Base-by-base conservation (phyloP, 2,113 vertebrate species). In the Pelusios castaneus region DNA sequence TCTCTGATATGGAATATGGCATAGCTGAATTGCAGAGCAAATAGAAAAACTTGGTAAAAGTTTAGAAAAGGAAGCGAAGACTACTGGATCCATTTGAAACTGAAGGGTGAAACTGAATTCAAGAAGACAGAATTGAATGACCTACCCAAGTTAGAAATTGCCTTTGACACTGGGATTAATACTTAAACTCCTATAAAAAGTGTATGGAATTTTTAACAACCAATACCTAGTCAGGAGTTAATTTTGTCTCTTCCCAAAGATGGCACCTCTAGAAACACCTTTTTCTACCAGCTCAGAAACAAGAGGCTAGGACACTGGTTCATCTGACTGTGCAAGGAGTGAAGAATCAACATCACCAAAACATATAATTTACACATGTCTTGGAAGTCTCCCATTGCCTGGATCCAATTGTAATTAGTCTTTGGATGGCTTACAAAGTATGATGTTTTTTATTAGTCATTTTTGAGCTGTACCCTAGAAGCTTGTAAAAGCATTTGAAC, bases 21-120 rank as follows among this genome's bases (percentile, higher is more conserved):
- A 93, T 83, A 91, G 45, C 80, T 89, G 86, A 94, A 47, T 47
- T 92, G 54, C 77, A 93, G 87, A 91, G 56, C 56, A 90, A 47
- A 80, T 38, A 92, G 83, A 95, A 94, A 95, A 58, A 73, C 76
- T 52, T 21, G 73, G 41, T 86, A 87, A 92, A 91, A 87, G 77
- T 94, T 95, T 92, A 89, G 52, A 87, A 67, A 90, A 90, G 78
- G 82, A 96, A 95, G 82, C 79, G 49, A 85, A 94, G 31, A 51
- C 41, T 93, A 54, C 73, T 45, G 41, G 95, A 95, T 94, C 90
- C 52, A 91, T 91, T 97, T 91, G 55, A 34, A 93, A 54, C 25
- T 92, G 84, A 38, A 29, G 43, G 5, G 25, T 76, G 73, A 10
- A 76, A n/a, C n/a, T n/a, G n/a, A n/a, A 29, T 76, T 76, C 11